These are phyloP conservation scores for Osmerus eperlanus DNA, from an alignment of 2,113 vertebrate species.

Conservation along the genomic window DNA sequence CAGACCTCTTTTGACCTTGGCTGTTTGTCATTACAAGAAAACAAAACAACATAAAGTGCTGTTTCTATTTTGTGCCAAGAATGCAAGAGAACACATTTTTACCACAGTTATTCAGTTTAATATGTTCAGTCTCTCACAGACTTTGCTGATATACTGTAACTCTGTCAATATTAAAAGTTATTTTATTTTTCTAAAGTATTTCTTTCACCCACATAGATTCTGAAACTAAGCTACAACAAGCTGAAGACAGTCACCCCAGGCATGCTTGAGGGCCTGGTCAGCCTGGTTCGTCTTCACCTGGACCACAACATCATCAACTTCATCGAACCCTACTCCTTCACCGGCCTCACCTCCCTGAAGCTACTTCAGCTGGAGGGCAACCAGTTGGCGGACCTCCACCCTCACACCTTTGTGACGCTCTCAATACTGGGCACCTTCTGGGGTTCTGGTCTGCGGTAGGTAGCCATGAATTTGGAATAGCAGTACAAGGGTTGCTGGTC, in stretches of 20 bases:
- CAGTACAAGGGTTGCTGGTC: too few relatives aligned
- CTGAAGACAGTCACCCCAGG: slow-evolving; percentile 58
- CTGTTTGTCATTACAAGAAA: not conserved
- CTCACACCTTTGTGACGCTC: slow-evolving; percentile 75
- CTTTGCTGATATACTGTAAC: not conserved
- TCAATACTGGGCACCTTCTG: slow-evolving; percentile 73
- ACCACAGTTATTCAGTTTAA: too few relatives aligned
- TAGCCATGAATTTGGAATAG: not conserved
- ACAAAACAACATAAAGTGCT: too few relatives aligned
- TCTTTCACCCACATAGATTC: slow-evolving; percentile 52
- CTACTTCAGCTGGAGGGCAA: slow-evolving; percentile 77
- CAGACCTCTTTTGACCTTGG: slow-evolving; percentile 1
- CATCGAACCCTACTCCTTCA: slow-evolving; percentile 75
- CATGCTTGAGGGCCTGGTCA: slow-evolving; percentile 67
- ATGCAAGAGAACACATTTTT: too few relatives aligned
- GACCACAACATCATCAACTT: slow-evolving; percentile 75
- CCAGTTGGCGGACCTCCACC: slow-evolving; percentile 70
- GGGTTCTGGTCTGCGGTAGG: slow-evolving; percentile 71
- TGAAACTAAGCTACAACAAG: slow-evolving; percentile 81
- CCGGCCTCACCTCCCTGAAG: slow-evolving; percentile 69
- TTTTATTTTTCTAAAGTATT: not conserved
- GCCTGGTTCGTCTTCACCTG: slow-evolving; percentile 72
- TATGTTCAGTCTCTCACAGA: not conserved
- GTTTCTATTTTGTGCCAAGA: too few relatives aligned
- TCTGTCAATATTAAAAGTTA: not conserved